Percentiles rank a stretch among this genome's conserved stretches.
phyloP scores from a whole-genome alignment of 2,888 invertebrate genomes.

The Machimus rusticus region DNA sequence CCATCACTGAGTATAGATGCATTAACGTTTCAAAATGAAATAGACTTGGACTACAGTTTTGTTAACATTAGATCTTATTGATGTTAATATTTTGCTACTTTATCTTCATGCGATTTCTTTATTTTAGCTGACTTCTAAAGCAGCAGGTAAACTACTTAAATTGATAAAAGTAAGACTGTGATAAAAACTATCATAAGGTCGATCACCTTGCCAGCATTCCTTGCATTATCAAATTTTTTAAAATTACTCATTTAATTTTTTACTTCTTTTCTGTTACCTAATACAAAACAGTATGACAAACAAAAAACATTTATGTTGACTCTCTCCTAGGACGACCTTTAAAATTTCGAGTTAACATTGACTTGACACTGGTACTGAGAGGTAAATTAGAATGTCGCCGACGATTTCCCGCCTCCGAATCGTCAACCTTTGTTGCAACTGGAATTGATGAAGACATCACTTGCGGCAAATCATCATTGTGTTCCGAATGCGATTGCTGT shows the following conservation, averaged over 20 bases:
- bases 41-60: not conserved
- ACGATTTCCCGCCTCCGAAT: constrained; percentile 40
- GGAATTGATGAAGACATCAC: constrained; percentile 23
- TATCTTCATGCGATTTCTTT: not conserved
- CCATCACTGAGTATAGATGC: constrained; percentile 1
- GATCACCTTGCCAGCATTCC: not conserved
- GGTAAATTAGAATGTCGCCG: constrained; percentile 51
- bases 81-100: not conserved
- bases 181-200: constrained; percentile 8
- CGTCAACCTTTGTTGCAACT: constrained; percentile 45
- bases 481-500: not conserved
- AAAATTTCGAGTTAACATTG: constrained; percentile 51
- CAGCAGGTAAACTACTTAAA: not conserved
- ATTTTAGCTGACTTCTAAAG: not conserved
- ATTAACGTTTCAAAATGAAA: not conserved
- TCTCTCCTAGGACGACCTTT: constrained; percentile 50
- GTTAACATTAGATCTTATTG: not conserved
- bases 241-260: too few species aligned
- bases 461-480: not conserved
- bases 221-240: not conserved
- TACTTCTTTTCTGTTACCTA: not conserved
- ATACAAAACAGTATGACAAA: not conserved
- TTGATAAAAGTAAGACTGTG: not conserved
- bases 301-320: constrained; percentile 49
- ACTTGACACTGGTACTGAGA: constrained; percentile 50